Evolutionary conservation across 2,888 invertebrate species (phyloP), one percentile per base, ranked within the genome.

Genomic region (Cancer borealis): DNA sequence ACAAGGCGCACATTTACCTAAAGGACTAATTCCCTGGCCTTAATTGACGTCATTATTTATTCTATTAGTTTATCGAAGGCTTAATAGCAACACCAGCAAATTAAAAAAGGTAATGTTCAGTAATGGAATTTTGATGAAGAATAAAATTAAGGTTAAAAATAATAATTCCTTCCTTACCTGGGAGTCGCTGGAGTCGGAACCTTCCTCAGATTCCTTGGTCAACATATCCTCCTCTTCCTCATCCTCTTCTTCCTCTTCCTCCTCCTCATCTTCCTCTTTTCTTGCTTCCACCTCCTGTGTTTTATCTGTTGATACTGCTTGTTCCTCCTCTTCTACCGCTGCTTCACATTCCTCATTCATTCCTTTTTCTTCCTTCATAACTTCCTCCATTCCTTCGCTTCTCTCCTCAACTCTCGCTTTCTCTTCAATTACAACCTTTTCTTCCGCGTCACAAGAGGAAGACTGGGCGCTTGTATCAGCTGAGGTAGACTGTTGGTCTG

Each of bases 171-270:
- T 6, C 47, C 90, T 39, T 92, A 94, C 94, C 94, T 94, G 94
- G 2, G 94, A 94, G 88, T 94, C 94, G 54, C 79, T 94, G 79
- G 94, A 94, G 88, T 94, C 94, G 6, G 94, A 94, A 5, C 88
- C 66, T 88, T 94, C 94, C 89, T 94, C 94, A n/a, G 94, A 89
- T 47, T 91, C 92, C 92, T 94, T 94, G 47, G 92, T 87, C 39
- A 93, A 84, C 92, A 94, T 94, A 30, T 94, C 94, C 91, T 94
- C 92, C 88, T 94, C 92, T 54, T 94, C 91, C 47, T 94, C 94
- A 17, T 91, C 94, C 26, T 93, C 93, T 45, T 94, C 92, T 54
- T 92, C 92, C 88, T 92, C 91, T 26, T 94, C 92, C 30, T 90
- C 92, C 45, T 94, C 91, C 21, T 91, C 94, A 6, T 94, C 91